Evolutionary conservation across 2,113 vertebrate genomes (phyloP).

Genomic region (Thymallus thymallus): DNA sequence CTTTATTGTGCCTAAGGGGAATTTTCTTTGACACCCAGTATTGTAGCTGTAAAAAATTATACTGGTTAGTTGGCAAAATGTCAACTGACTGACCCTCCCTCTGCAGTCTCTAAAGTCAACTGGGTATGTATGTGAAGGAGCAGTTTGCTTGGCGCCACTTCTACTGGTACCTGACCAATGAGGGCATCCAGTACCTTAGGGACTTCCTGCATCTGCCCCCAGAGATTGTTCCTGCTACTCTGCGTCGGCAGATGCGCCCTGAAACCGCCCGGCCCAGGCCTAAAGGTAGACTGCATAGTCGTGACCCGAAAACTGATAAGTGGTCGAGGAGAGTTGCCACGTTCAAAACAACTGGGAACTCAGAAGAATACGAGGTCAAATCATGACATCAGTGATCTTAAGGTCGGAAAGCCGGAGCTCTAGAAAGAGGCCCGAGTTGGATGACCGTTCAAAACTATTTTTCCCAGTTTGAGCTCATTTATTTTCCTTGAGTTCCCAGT

Average conservation of each 20-base stretch:
- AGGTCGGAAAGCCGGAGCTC: too few species aligned
- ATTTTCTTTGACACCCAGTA: neutral
- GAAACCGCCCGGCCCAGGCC: slow-evolving; percentile 94
- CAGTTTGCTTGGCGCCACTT: slow-evolving; percentile 99
- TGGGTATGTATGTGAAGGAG: slow-evolving; percentile 94
- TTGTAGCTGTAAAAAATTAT: neutral
- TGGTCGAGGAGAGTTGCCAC: too few species aligned
- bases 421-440: too few species aligned
- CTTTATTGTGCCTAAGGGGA: too few species aligned
- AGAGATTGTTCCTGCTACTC: slow-evolving; percentile 93
- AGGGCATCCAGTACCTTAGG: slow-evolving; percentile 76
- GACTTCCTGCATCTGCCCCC: slow-evolving; percentile 68
- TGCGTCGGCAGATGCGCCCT: slow-evolving; percentile 90
- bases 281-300: slow-evolving; percentile 78
- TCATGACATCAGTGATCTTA: too few species aligned
- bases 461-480: too few species aligned
- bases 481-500: too few species aligned
- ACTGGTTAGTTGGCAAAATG: neutral
- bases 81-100: neutral
- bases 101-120: slow-evolving; percentile 92
- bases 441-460: too few species aligned
- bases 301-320: too few species aligned
- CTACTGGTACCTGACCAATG: slow-evolving; percentile 98
- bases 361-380: too few species aligned
- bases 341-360: too few species aligned